These are phyloP conservation scores for Numenius arquata DNA, from an alignment of 2,113 vertebrate species.

Conservation along the genomic window DNA sequence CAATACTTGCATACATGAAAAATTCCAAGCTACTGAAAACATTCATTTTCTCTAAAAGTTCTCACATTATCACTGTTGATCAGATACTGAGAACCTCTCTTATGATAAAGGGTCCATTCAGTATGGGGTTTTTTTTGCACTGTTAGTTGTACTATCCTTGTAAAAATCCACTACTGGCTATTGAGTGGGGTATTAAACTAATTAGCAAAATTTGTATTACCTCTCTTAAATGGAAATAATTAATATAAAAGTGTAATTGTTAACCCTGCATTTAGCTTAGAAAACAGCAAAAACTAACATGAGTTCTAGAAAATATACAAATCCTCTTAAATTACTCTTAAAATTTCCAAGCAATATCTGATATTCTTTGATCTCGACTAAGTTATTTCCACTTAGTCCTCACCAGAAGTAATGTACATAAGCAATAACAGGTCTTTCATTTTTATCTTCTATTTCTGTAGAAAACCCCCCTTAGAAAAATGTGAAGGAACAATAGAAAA, in stretches of 20 bases:
- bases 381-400: neutral
- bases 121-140: neutral
- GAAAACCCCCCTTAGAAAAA: neutral
- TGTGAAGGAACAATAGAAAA: neutral
- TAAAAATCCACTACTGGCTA: neutral
- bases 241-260: neutral
- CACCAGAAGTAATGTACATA: neutral
- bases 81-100: neutral
- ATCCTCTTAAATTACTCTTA: neutral
- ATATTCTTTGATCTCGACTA: neutral
- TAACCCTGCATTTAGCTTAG: neutral
- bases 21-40: neutral
- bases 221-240: neutral
- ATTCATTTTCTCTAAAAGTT: neutral
- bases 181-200: neutral
- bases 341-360: neutral
- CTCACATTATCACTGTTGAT: neutral
- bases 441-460: neutral
- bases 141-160: neutral
- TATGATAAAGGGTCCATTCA: neutral
- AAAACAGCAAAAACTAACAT: neutral
- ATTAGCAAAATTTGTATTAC: neutral
- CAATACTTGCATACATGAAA: neutral
- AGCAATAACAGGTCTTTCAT: neutral
- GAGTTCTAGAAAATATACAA: neutral